Evolutionary conservation across 2,888 invertebrate genomes (phyloP).

Genomic region (Drosophila melanosoma): DNA sequence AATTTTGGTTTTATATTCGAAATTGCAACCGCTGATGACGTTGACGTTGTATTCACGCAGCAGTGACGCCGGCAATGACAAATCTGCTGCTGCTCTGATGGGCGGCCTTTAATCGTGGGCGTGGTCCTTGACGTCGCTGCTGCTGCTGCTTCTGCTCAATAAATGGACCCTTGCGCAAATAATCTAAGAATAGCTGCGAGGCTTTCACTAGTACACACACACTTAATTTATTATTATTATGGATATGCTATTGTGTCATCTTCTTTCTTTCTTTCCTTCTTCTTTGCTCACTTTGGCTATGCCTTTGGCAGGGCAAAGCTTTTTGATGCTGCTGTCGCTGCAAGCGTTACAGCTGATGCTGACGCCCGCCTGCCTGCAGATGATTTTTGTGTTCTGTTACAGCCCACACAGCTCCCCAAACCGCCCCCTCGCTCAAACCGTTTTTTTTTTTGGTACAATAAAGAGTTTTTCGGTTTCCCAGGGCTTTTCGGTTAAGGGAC

Average conservation of each 20-base stretch:
- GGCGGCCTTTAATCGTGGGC: slow-evolving; percentile 38
- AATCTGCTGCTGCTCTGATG: slow-evolving; percentile 39
- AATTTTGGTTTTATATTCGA: slow-evolving; percentile 80
- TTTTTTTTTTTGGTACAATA: slow-evolving; percentile 28
- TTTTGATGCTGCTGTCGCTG: slow-evolving; percentile 45
- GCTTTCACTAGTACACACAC: slow-evolving; percentile 69
- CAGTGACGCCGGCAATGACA: slow-evolving; percentile 60
- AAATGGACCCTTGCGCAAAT: slow-evolving; percentile 74
- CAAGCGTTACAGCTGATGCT: slow-evolving; percentile 67
- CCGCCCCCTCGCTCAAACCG: slow-evolving; percentile 23
- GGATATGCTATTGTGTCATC: slow-evolving; percentile 33
- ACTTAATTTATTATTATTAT: slow-evolving; percentile 57
- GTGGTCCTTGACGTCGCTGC: slow-evolving; percentile 56
- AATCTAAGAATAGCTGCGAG: slow-evolving; percentile 80
- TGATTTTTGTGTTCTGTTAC: slow-evolving; percentile 61
- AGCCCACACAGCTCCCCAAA: slow-evolving; percentile 37
- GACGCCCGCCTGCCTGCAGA: slow-evolving; percentile 69
- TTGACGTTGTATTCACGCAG: slow-evolving; percentile 68
- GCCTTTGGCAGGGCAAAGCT: slow-evolving; percentile 55
- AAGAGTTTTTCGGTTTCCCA: slow-evolving; percentile 49
- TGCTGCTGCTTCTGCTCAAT: slow-evolving; percentile 64
- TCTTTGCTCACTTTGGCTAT: slow-evolving; percentile 52
- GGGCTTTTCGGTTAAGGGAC: slow-evolving; percentile 56
- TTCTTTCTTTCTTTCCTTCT: slow-evolving; percentile 29
- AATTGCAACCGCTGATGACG: slow-evolving; percentile 75